phyloP scores from a whole-genome alignment of 2,797 vertebrate species.

The Danio tinwini region DNA sequence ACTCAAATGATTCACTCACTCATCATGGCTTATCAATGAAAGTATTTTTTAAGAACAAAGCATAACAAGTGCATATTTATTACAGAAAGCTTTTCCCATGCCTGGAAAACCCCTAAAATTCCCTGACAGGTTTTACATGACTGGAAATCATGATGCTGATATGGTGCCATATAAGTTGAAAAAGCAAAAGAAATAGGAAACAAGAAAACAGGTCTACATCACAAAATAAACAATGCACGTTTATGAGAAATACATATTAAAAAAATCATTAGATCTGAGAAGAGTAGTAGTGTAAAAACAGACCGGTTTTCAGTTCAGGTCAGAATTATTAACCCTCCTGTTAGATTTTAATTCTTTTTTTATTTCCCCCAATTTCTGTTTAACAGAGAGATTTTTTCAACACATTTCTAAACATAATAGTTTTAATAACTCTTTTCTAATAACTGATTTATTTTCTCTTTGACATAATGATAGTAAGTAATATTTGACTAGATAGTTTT shows the following conservation, averaged over 20 bases:
- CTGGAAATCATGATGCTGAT: not conserved
- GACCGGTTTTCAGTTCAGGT: not conserved
- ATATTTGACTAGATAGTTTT: no score
- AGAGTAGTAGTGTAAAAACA: slow-evolving; percentile 7
- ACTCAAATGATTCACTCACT: not conserved
- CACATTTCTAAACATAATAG: no score
- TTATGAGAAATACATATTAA: no score
- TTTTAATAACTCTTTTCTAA: no score
- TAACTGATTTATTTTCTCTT: no score
- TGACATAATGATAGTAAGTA: no score
- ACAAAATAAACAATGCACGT: no score
- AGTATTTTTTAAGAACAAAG: not conserved
- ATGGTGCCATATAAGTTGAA: not conserved
- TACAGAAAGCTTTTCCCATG: not conserved
- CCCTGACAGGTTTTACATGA: not conserved
- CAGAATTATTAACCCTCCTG: no score
- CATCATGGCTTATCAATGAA: not conserved
- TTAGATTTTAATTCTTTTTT: no score
- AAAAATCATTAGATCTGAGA: not conserved
- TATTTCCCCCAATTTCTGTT: no score
- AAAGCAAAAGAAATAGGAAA: not conserved
- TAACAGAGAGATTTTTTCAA: no score
- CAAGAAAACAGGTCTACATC: not conserved
- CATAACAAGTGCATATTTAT: not conserved
- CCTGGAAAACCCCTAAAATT: not conserved